These are phyloP conservation scores for Anolis sagrei DNA, from an alignment of 2,113 vertebrate genomes.

Conservation along the genomic window DNA sequence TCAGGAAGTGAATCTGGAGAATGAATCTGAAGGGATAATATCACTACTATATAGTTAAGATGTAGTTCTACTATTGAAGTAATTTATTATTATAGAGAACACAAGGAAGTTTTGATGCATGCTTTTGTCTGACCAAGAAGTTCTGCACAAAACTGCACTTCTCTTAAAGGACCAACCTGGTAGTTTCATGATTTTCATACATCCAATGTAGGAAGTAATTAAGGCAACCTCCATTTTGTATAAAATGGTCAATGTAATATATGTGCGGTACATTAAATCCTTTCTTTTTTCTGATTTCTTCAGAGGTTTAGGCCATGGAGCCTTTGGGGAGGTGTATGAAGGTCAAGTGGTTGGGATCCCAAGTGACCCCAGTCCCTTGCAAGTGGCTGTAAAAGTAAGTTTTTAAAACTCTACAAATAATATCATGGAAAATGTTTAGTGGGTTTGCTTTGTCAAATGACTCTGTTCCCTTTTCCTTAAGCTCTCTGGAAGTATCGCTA, in stretches of 20 bases:
- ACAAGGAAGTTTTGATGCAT: background rate
- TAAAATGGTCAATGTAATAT: background rate
- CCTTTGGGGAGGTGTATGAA: constrained; percentile 98
- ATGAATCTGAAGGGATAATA: background rate
- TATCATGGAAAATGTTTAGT: constrained; percentile 41
- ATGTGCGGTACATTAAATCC: constrained; percentile 59
- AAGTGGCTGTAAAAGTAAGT: constrained; percentile 97
- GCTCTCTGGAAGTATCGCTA: constrained; percentile 1
- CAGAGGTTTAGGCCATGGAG: constrained; percentile 96
- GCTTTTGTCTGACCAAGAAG: background rate
- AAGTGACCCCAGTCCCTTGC: constrained; percentile 91
- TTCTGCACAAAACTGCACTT: background rate
- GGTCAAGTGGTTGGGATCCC: constrained; percentile 92
- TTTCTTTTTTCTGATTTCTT: constrained; percentile 67
- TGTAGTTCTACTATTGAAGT: background rate
- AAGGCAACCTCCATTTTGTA: background rate
- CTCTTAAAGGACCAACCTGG: background rate
- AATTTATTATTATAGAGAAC: background rate
- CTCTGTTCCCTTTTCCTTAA: background rate
- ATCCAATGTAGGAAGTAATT: background rate
- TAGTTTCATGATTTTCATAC: background rate
- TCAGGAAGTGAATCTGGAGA: background rate
- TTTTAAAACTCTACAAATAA: constrained; percentile 45
- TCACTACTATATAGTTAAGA: background rate
- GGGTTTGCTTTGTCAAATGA: constrained; percentile 41